These are phyloP conservation scores for Acleris holmiana DNA, from an alignment of 2,888 invertebrate genomes.

Conservation along the genomic window DNA sequence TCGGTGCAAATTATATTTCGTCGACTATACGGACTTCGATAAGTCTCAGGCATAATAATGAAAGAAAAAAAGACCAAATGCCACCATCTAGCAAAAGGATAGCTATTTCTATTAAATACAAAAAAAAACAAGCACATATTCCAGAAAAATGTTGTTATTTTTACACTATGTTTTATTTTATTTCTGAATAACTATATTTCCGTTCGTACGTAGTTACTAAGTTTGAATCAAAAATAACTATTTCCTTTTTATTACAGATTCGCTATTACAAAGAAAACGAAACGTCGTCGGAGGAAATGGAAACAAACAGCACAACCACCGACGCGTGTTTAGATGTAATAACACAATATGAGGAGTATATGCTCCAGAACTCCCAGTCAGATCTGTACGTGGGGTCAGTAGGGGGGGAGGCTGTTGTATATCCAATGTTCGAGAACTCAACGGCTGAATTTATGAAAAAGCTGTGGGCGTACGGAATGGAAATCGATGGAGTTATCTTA, in stretches of 20 bases:
- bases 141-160: no score
- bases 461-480: constrained; percentile 56
- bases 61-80: no score
- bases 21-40: no score
- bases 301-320: constrained; percentile 33
- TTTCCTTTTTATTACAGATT: constrained; percentile 51
- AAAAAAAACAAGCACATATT: no score
- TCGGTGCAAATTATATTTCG: no score
- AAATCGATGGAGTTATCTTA: constrained; percentile 74
- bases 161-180: no score
- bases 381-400: constrained; percentile 58
- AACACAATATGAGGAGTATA: constrained; percentile 47
- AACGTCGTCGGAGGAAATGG: constrained; percentile 37
- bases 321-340: constrained; percentile 44
- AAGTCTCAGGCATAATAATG: no score
- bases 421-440: constrained; percentile 59
- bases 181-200: no score
- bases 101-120: no score
- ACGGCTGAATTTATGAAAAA: constrained; percentile 52
- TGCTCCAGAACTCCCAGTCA: constrained; percentile 49
- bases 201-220: no score
- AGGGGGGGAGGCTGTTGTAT: constrained; percentile 53
- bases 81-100: no score
- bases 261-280: constrained; percentile 42
- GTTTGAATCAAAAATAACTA: background rate